Evolutionary conservation across 2,113 vertebrate species (phyloP).

Genomic region (Solea senegalensis): DNA sequence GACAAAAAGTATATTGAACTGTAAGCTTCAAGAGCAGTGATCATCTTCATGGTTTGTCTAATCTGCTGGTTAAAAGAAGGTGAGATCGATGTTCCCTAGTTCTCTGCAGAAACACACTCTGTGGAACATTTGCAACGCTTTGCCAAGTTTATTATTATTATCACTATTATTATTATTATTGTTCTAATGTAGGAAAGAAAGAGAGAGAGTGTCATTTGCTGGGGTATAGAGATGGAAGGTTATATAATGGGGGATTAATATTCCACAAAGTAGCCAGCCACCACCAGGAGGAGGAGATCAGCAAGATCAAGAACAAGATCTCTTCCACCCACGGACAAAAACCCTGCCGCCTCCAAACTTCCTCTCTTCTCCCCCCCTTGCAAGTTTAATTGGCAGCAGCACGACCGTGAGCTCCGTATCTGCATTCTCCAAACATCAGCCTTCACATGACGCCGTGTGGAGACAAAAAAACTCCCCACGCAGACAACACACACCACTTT

Average conservation of each 20-base stretch:
- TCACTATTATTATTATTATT: too few species aligned
- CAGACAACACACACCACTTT: conserved; percentile 52
- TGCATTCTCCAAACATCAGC: conserved; percentile 68
- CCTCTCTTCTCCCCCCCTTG: conserved; percentile 52
- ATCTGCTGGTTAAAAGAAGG: neutral
- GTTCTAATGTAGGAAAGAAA: conserved; percentile 24
- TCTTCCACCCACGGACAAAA: conserved; percentile 72
- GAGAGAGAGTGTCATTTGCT: conserved; percentile 42
- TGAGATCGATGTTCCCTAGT: neutral
- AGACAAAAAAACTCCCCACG: conserved; percentile 36
- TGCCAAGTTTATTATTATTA: conserved; percentile 7
- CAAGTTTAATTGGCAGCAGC: conserved; percentile 73
- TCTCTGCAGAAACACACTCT: conserved; percentile 12
- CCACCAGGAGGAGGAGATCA: conserved; percentile 71
- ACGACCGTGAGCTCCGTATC: conserved; percentile 56
- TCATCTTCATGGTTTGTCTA: conserved; percentile 15
- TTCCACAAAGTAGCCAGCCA: conserved; percentile 68
- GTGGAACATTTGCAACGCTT: conserved; percentile 12
- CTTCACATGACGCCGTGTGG: conserved; percentile 26
- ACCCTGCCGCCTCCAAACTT: conserved; percentile 63
- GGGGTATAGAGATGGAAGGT: conserved; percentile 59
- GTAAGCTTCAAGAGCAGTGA: neutral
- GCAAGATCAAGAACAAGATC: conserved; percentile 71
- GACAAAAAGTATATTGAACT: neutral
- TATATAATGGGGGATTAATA: conserved; percentile 80